phyloP scores from a whole-genome alignment of 2,113 vertebrate genomes.

The Perca schrenkii region DNA sequence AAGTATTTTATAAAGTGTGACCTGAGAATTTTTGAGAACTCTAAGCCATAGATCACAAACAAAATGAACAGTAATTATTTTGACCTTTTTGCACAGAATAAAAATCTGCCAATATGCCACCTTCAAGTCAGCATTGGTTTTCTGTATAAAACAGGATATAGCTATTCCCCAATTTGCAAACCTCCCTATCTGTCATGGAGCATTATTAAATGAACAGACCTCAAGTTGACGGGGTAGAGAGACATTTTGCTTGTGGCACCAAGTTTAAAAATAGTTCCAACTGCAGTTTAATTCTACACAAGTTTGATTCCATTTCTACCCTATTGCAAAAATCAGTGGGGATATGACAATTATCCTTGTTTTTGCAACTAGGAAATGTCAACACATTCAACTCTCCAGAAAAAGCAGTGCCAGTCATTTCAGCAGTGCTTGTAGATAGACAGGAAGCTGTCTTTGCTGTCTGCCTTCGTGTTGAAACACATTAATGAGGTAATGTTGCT shows the following conservation, averaged over 20 bases:
- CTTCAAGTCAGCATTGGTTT: constrained; percentile 4
- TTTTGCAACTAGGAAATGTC: constrained; percentile 55
- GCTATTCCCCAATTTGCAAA: constrained; percentile 21
- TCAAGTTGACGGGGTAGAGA: constrained; percentile 35
- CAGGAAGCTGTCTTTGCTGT: constrained; percentile 34
- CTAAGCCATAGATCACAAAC: neutral
- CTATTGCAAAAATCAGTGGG: constrained; percentile 32
- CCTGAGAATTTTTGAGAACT: neutral
- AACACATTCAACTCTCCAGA: constrained; percentile 44
- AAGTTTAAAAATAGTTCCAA: constrained; percentile 60
- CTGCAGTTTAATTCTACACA: constrained; percentile 42
- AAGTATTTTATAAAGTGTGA: constrained; percentile 10
- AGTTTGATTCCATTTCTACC: constrained; percentile 51
- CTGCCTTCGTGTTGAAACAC: constrained; percentile 39
- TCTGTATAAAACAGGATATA: neutral
- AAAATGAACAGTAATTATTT: constrained; percentile 9
- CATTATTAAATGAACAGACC: constrained; percentile 52
- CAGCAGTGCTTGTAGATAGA: constrained; percentile 3
- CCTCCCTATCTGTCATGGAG: constrained; percentile 16
- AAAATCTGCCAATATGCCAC: neutral
- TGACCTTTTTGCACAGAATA: constrained; percentile 3
- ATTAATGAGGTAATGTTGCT: constrained; percentile 56
- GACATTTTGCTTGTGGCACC: constrained; percentile 45
- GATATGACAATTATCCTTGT: constrained; percentile 49
- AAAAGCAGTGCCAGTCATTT: constrained; percentile 56